Evolutionary conservation across 2,113 vertebrate genomes (phyloP).

Genomic region (Verasper variegatus): DNA sequence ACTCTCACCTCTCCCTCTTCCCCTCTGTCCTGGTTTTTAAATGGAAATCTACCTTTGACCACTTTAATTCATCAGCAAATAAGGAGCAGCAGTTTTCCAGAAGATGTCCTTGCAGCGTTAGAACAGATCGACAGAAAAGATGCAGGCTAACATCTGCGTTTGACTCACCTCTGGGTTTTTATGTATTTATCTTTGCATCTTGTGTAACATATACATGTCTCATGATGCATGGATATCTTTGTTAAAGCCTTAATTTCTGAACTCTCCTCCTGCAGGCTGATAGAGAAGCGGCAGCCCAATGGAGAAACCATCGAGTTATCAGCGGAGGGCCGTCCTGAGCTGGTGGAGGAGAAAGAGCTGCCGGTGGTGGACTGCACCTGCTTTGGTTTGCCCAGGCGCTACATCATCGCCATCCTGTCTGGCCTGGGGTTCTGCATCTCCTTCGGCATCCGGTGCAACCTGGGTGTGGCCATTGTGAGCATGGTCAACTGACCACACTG

Average conservation of each 20-base stretch:
- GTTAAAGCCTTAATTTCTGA: not conserved
- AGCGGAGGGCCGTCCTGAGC: slow-evolving; percentile 85
- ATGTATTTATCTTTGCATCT: too few relatives aligned
- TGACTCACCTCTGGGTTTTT: too few relatives aligned
- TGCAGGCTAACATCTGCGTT: not conserved
- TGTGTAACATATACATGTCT: not conserved
- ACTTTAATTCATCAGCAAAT: not conserved
- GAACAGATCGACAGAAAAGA: not conserved
- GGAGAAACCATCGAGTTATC: slow-evolving; percentile 92
- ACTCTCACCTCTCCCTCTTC: not conserved
- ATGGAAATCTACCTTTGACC: not conserved
- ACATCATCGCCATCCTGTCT: slow-evolving; percentile 94
- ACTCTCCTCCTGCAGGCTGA: slow-evolving; percentile 76
- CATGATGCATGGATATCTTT: not conserved
- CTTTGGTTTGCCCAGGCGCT: slow-evolving; percentile 90
- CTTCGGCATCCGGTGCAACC: slow-evolving; percentile 94
- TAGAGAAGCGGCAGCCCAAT: slow-evolving; percentile 89
- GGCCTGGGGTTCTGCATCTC: slow-evolving; percentile 95
- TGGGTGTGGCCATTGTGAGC: slow-evolving; percentile 94
- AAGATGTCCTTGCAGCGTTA: not conserved
- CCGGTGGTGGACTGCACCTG: slow-evolving; percentile 92
- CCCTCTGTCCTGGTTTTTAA: not conserved
- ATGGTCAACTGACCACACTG: slow-evolving; percentile 95
- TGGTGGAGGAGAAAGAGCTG: slow-evolving; percentile 90
- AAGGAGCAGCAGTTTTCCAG: not conserved